Conservation (phyloP, 2,888 invertebrate genomes). For the Meteorus colon region DNA sequence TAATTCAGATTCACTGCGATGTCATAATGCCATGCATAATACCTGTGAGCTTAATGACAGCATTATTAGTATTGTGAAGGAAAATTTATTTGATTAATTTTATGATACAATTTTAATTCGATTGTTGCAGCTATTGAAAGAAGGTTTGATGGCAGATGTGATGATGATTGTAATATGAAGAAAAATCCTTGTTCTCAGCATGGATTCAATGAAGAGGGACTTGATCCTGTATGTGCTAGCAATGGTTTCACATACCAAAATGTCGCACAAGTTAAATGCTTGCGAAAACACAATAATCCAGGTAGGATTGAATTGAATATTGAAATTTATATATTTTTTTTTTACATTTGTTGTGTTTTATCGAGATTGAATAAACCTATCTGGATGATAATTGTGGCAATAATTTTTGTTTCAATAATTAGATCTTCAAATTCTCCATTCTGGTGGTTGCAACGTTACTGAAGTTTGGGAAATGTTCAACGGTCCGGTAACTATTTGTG, state of each 20-base stretch:
- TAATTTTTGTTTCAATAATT: conserved; percentile 14
- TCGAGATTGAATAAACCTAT: too few relatives aligned
- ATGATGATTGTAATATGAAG: conserved; percentile 42
- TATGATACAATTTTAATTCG: conserved; percentile 2
- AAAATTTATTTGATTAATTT: background rate
- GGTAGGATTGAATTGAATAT: conserved; percentile 41
- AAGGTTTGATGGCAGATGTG: conserved; percentile 47
- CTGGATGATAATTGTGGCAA: too few relatives aligned
- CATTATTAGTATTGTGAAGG: background rate
- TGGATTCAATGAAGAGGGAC: conserved; percentile 39
- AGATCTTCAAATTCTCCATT: conserved; percentile 59
- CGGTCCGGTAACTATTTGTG: conserved; percentile 53
- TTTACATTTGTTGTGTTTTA: too few relatives aligned
- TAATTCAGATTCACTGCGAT: conserved; percentile 57
- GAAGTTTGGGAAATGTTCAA: conserved; percentile 53
- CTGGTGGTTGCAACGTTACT: conserved; percentile 59
- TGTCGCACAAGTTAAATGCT: conserved; percentile 59
- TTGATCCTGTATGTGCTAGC: conserved; percentile 60
- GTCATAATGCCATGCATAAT: conserved; percentile 52
- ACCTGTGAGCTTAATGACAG: conserved; percentile 27
- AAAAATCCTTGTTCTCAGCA: conserved; percentile 33
- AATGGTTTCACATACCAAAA: conserved; percentile 63
- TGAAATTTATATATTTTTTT: too few relatives aligned
- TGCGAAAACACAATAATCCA: conserved; percentile 53
- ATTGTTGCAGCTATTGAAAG: conserved; percentile 48